These are phyloP conservation scores for Crotalus helleri DNA, from an alignment of 2,113 vertebrate species.

Conservation along the genomic window DNA sequence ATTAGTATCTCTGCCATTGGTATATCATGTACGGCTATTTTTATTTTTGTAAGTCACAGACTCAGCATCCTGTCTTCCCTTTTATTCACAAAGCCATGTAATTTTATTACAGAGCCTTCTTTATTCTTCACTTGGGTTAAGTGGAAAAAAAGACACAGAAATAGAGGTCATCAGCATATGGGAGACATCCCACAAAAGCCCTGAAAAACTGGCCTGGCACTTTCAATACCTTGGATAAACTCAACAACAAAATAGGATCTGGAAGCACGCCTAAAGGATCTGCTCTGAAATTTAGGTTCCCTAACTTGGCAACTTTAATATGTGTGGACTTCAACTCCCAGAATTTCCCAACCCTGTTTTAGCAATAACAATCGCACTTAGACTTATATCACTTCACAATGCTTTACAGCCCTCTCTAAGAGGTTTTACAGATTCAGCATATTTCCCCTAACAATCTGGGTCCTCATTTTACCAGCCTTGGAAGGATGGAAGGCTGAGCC, in stretches of 20 bases:
- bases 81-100: neutral
- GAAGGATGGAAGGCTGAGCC: too few relatives aligned
- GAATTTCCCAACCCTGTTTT: neutral
- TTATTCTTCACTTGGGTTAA: neutral
- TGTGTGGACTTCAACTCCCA: neutral
- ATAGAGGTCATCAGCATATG: neutral
- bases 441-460: neutral
- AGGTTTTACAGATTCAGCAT: neutral
- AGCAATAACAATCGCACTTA: neutral
- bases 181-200: neutral
- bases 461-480: neutral
- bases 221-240: neutral
- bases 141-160: neutral
- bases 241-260: neutral
- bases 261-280: neutral
- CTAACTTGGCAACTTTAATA: neutral
- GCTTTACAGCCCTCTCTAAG: neutral
- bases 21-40: neutral
- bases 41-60: neutral
- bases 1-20: neutral
- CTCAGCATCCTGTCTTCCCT: neutral
- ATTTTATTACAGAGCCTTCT: neutral
- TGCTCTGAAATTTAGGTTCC: neutral
- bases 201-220: neutral
- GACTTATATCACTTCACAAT: neutral